phyloP scores from a whole-genome alignment of 2,797 vertebrate species.

The Forpus xanthops region DNA sequence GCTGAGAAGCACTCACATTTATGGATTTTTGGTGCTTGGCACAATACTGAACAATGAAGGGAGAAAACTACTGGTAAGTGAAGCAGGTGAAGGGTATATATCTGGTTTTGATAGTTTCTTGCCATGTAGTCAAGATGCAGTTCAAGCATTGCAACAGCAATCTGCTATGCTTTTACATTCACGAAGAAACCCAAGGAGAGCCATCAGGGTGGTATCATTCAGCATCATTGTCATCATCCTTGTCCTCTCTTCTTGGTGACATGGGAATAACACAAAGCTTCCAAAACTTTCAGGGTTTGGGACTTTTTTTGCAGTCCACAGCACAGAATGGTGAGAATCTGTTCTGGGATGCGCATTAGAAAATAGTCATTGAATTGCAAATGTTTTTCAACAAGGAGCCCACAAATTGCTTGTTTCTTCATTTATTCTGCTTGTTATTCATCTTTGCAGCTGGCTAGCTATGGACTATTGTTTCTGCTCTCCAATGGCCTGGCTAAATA shows the following conservation, averaged over 20 bases:
- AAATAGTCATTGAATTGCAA: conserved; percentile 5
- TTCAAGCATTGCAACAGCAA: neutral
- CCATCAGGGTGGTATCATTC: neutral
- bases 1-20: neutral
- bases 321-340: neutral
- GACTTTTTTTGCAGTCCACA: neutral
- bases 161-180: neutral
- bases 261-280: neutral
- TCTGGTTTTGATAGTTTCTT: conserved; percentile 3
- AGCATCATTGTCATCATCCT: neutral
- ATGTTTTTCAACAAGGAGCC: neutral
- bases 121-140: neutral
- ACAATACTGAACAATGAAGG: neutral
- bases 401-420: neutral
- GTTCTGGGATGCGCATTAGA: neutral
- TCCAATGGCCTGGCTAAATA: neutral
- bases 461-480: neutral
- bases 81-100: neutral
- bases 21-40: neutral
- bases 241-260: neutral
- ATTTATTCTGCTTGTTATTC: neutral
- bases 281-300: neutral
- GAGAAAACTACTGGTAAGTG: neutral
- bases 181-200: neutral
- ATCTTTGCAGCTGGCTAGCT: neutral